Base-by-base conservation (phyloP, 2,797 vertebrate genomes). In the Telmatherina bonti region DNA sequence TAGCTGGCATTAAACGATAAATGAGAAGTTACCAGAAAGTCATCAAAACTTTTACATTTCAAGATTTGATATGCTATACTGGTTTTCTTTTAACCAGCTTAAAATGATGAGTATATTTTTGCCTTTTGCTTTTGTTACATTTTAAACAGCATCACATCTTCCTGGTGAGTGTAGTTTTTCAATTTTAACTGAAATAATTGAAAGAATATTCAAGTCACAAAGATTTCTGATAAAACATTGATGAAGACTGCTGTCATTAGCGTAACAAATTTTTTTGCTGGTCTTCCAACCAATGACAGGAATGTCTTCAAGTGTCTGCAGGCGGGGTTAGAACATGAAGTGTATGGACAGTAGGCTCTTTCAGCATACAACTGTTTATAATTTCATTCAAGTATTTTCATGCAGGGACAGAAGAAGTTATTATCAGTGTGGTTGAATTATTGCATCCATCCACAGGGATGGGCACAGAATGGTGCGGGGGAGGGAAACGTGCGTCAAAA, bases 261-360 rank as follows among this genome's bases (percentile, higher is more conserved):
- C 12, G 12, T 36, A 4, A 11, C 35, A 10, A 36, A 13, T 13
- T 13, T 36, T 15, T 35, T 12, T 22, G 8, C 7, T 20, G 20
- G 20, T n/a, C 43, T 47, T 49, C 24, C 9, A 10, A 11, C 22
- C 22, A 22, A 11, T 52, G 51, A 52, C 13, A 52, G 24, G 51
- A 10, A 24, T 52, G 38, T 51, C 35, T 60, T 27, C 29, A 30
- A 33, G 64, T 18, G 53, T 57, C 38, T n/a, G n/a, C n/a, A n/a
- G n/a, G 20, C 30, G 13, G 47, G 79, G 67, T 59, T 79, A 76
- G 90, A 94, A 94, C 93, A 93, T 83, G 88, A 91, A 93, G 84
- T 84, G 77, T 62, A 55, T 5, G 82, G 76, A 94, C 93, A 94
- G 84, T 90, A 89, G 83, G 61, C 81, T 85, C 93, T 93, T 94